phyloP scores from a whole-genome alignment of 2,888 invertebrate species.

The Coleophora flavipennella region DNA sequence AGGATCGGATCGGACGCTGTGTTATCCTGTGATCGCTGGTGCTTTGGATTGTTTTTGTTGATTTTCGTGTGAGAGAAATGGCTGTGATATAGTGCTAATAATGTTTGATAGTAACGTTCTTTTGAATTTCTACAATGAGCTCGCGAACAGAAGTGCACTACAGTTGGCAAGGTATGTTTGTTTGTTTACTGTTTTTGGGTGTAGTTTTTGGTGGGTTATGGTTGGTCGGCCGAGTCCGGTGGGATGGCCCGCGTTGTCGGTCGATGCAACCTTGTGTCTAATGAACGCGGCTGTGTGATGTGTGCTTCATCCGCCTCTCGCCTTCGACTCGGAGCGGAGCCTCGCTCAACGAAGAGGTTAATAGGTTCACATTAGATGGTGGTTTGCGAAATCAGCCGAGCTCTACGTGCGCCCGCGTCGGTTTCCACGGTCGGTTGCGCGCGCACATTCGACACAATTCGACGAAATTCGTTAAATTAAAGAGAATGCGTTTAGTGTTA shows the following conservation, averaged over 20 bases:
- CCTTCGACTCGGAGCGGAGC: slow-evolving; percentile 64
- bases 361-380: slow-evolving; percentile 73
- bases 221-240: slow-evolving; percentile 26
- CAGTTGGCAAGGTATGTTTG: slow-evolving; percentile 68
- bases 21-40: slow-evolving; percentile 66
- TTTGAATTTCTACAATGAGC: slow-evolving; percentile 69
- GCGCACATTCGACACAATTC: slow-evolving; percentile 38
- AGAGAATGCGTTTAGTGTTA: too few relatives aligned
- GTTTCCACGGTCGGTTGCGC: slow-evolving; percentile 59
- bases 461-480: background rate
- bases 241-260: slow-evolving; percentile 33
- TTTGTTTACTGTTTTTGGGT: slow-evolving; percentile 52
- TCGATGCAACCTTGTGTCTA: slow-evolving; percentile 62
- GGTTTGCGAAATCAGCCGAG: slow-evolving; percentile 64
- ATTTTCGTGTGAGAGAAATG: slow-evolving; percentile 56
- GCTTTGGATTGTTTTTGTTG: slow-evolving; percentile 62
- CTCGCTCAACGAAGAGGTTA: slow-evolving; percentile 66
- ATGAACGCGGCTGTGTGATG: slow-evolving; percentile 67
- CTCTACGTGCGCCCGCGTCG: slow-evolving; percentile 49
- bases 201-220: slow-evolving; percentile 27
- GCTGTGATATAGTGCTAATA: slow-evolving; percentile 70
- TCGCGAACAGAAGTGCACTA: slow-evolving; percentile 68
- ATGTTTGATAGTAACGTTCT: slow-evolving; percentile 67
- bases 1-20: slow-evolving; percentile 59
- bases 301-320: slow-evolving; percentile 65